phyloP scores from a whole-genome alignment of 2,888 invertebrate genomes.

The Drosophila pseudotalamancana region DNA sequence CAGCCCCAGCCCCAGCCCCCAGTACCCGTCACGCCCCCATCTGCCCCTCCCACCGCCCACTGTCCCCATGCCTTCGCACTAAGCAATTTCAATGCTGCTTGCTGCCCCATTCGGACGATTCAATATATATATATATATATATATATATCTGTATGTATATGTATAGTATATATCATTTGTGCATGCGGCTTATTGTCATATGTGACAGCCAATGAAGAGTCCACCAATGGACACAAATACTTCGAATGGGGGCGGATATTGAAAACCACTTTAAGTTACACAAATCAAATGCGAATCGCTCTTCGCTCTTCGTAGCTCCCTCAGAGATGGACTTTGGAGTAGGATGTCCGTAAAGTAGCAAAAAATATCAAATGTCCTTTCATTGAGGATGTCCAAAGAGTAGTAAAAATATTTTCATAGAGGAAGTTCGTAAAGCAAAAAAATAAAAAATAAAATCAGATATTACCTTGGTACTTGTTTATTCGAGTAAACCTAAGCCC shows the following conservation, averaged over 20 bases:
- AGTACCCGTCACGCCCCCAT: neutral
- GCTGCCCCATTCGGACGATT: constrained; percentile 28
- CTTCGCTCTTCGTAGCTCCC: too few species aligned
- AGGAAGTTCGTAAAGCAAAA: too few species aligned
- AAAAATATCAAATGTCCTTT: too few species aligned
- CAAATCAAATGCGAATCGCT: constrained; percentile 13
- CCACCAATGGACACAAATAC: constrained; percentile 55
- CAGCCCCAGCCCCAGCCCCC: neutral
- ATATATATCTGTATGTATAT: neutral
- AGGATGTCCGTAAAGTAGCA: neutral
- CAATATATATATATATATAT: constrained; percentile 20
- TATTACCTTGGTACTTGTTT: too few species aligned
- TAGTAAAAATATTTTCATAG: too few species aligned
- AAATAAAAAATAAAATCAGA: too few species aligned
- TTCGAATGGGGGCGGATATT: constrained; percentile 38
- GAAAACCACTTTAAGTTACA: constrained; percentile 16
- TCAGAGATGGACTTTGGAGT: too few species aligned
- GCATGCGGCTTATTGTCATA: constrained; percentile 53
- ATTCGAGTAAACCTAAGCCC: too few species aligned
- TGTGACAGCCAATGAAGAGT: constrained; percentile 60
- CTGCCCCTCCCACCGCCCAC: neutral
- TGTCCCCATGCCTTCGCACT: neutral
- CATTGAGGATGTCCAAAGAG: too few species aligned
- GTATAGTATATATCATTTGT: constrained; percentile 23
- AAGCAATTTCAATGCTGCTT: constrained; percentile 21